Evolutionary conservation across 1,140 invertebrate species (phyloP), one percentile per base, ranked within the genome.

Genomic region (Drosophila kepulauana): DNA sequence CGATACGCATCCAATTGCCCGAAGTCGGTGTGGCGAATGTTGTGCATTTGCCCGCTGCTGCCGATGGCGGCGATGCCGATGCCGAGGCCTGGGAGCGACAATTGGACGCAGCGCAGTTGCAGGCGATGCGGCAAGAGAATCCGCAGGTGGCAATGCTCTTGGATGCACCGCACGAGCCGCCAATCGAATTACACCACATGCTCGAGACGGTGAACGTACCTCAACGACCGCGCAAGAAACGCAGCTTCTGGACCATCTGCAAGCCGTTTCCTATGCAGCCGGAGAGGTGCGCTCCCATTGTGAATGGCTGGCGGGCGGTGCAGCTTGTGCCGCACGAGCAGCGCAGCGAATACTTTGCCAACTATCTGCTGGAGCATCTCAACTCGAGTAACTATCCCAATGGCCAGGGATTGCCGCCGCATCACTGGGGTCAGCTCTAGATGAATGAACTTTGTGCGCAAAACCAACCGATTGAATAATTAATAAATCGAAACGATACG

Each of bases 361-460:
- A 89, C 7, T 90, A 89, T 46, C 8, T 89, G 35, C 41, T 56
- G 5, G 79, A 89, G 43, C 54, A 89, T 52, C 63, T 89, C 71
- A 89, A 74, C 48, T 89, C 81, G 46, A 16, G 66, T 63, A 89
- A 89, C 54, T 89, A 85, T 62, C 85, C 85, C 11, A 79, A 85
- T 30, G 85, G 85, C 13, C 49, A 49, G 25, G 85, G 85, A 0
- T 58, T 89, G 54, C 85, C 85, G 2, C 41, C 85, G 2, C 41
- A 62, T 33, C 81, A 68, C 35, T 89, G 85, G 85, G 85, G 86
- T 43, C 75, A 90, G 25, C 79, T 74, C 54, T 89, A 30, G 84
- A 30, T 5, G 46, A n/a, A 1, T 38, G 25, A n/a, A 10, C 51
- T 41, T 25, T 66, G 62, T 3, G 6, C 15, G 20, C 20, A 25